Evolutionary conservation across 2,888 invertebrate species (phyloP).

Genomic region (Agriopis aurantiaria): DNA sequence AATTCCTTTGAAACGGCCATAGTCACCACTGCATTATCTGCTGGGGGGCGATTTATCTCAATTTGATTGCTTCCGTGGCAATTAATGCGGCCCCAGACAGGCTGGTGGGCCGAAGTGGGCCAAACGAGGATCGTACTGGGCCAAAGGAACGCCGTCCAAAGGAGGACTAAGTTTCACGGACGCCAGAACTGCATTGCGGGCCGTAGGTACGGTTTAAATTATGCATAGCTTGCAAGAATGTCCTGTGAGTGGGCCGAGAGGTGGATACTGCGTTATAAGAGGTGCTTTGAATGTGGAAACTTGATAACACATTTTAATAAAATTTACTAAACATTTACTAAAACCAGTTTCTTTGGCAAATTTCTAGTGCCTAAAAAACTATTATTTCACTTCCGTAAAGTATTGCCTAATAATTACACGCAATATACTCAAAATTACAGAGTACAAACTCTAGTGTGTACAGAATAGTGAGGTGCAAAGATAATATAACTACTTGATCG

Average conservation of each 20-base stretch:
- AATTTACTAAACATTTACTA: background rate
- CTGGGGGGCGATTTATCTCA: conserved; percentile 47
- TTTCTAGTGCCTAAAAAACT: too few relatives aligned
- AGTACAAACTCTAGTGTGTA: too few relatives aligned
- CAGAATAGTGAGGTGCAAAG: too few relatives aligned
- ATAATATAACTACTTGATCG: too few relatives aligned
- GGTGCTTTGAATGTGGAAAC: background rate
- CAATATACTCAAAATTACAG: too few relatives aligned
- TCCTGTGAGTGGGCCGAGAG: conserved; percentile 28
- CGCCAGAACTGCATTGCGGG: conserved; percentile 41
- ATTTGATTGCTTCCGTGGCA: conserved; percentile 48
- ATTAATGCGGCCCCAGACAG: conserved; percentile 40
- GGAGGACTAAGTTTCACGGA: conserved; percentile 30
- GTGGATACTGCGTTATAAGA: background rate
- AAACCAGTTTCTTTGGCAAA: too few relatives aligned
- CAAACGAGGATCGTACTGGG: conserved; percentile 12
- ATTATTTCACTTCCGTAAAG: too few relatives aligned
- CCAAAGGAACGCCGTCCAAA: conserved; percentile 28
- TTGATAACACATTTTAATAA: background rate
- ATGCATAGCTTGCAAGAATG: conserved; percentile 41
- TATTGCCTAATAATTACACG: too few relatives aligned
- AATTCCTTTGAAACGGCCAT: conserved; percentile 13
- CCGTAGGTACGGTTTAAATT: conserved; percentile 34
- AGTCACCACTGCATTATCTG: conserved; percentile 28
- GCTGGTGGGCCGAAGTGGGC: conserved; percentile 27